Conservation (phyloP, 1,140 invertebrate species). For the Drosophila kohkoa region DNA sequence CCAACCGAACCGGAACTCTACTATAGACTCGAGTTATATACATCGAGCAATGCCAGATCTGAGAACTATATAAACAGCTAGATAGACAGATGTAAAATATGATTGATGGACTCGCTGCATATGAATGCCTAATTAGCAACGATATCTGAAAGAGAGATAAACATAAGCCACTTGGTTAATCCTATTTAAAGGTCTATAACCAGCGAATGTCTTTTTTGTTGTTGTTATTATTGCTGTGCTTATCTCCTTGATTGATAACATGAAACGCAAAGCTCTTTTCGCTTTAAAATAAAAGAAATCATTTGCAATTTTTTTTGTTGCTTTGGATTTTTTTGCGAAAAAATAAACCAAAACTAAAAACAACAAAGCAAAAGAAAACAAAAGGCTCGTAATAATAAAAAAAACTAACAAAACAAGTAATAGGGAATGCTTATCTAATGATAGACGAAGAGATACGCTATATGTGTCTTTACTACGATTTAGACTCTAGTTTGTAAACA, state of each 20-base stretch:
- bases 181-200: not conserved
- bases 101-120: slow-evolving; percentile 49
- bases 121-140: not conserved
- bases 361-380: slow-evolving; percentile 11
- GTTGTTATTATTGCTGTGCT: slow-evolving; percentile 2
- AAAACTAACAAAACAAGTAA: slow-evolving; percentile 27
- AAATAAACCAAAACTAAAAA: slow-evolving; percentile 37
- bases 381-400: slow-evolving; percentile 19
- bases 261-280: slow-evolving; percentile 8
- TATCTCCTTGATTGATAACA: slow-evolving; percentile 47
- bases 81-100: slow-evolving; percentile 4
- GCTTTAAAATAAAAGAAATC: slow-evolving; percentile 18
- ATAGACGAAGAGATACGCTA: not conserved
- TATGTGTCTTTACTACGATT: not conserved
- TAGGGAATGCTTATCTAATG: not conserved
- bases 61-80: not conserved
- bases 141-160: not conserved
- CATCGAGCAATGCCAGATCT: slow-evolving; percentile 8
- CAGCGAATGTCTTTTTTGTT: not conserved
- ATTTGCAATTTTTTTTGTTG: slow-evolving; percentile 42
- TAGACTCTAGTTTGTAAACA: not conserved
- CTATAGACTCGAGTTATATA: slow-evolving; percentile 4
- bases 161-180: not conserved
- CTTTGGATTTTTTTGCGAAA: slow-evolving; percentile 30
- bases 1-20: slow-evolving; percentile 50